Conservation (phyloP, 2,113 vertebrate species). For the Parotia lawesii region DNA sequence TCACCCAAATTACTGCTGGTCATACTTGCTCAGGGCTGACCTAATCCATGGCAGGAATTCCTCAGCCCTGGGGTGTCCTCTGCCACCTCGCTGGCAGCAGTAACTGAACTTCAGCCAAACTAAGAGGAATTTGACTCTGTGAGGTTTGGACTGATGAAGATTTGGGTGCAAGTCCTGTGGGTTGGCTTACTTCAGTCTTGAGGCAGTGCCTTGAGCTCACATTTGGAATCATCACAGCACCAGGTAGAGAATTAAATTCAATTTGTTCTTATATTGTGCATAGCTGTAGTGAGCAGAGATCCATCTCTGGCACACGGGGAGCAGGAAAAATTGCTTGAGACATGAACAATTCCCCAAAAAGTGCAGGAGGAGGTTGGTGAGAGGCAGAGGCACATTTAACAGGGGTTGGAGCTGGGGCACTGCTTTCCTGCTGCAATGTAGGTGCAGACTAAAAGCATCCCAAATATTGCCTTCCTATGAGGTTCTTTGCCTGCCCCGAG, state of each 20-base stretch:
- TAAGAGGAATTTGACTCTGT: not conserved
- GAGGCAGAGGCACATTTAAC: not conserved
- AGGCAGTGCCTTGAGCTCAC: not conserved
- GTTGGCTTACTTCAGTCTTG: not conserved
- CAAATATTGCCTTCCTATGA: not conserved
- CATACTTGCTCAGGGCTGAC: not conserved
- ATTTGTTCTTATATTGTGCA: not conserved
- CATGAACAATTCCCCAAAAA: not conserved
- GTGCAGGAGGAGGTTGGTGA: not conserved
- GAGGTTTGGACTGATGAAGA: not conserved
- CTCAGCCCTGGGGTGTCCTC: not conserved
- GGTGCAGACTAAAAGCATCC: not conserved
- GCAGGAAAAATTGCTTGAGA: not conserved
- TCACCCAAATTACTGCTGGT: not conserved
- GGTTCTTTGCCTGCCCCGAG: fast-evolving
- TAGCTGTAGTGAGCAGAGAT: not conserved
- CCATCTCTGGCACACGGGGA: not conserved
- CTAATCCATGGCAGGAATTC: not conserved
- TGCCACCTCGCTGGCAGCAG: not conserved
- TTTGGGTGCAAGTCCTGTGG: not conserved
- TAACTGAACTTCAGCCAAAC: not conserved
- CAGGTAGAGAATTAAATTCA: not conserved
- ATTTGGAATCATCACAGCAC: not conserved
- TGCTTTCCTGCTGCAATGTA: not conserved
- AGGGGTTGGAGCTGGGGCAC: not conserved